Evolutionary conservation across 2,797 vertebrate species (phyloP).

Genomic region (Labeo calbasu): DNA sequence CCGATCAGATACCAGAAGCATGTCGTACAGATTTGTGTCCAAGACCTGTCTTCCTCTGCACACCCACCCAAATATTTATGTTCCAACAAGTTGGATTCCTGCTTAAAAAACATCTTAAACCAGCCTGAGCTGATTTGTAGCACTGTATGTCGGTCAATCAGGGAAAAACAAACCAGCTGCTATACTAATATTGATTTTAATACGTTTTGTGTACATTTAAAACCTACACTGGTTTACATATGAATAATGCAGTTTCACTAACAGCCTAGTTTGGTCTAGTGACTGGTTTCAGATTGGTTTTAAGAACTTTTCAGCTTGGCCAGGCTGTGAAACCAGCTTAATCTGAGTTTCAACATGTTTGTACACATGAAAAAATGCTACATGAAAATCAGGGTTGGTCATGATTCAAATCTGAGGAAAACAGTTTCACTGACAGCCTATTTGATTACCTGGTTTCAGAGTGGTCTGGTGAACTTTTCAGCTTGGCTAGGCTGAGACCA

Average conservation of each 20-base stretch:
- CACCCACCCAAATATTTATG: neutral
- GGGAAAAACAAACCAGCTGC: neutral
- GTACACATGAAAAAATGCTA: neutral
- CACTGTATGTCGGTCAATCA: neutral
- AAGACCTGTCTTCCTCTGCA: neutral
- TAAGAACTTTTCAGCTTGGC: neutral
- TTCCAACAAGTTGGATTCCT: neutral
- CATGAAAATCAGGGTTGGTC: too few relatives aligned
- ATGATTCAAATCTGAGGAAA: neutral
- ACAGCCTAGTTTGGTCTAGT: neutral
- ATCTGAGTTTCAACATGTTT: neutral
- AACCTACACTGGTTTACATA: neutral
- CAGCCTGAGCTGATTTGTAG: neutral
- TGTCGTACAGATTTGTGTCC: conserved; percentile 7
- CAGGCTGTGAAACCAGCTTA: neutral
- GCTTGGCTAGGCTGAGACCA: neutral
- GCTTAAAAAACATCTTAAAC: neutral
- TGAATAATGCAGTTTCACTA: neutral
- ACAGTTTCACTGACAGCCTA: neutral
- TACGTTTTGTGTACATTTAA: neutral
- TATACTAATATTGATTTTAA: neutral
- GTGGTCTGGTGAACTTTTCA: neutral
- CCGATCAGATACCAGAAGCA: conserved; percentile 8
- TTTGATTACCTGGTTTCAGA: neutral
- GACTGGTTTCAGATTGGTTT: neutral